Conservation (phyloP, 2,888 invertebrate species). For the Leistus spinibarbis region DNA sequence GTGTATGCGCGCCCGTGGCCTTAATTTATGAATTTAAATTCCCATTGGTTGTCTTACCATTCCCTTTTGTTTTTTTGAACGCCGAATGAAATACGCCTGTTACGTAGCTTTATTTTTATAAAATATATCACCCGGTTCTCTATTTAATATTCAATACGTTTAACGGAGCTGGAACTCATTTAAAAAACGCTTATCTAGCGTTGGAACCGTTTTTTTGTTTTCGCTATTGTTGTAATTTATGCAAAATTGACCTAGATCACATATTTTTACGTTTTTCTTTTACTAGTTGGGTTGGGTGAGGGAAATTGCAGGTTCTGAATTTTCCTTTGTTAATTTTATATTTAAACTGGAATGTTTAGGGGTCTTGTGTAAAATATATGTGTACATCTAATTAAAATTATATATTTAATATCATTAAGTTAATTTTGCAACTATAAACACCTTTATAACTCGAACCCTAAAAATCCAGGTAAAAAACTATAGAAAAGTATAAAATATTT, state of each 20-base stretch:
- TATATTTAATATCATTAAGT: too few species aligned
- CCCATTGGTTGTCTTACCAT: constrained; percentile 12
- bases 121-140: constrained; percentile 21
- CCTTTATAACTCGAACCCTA: too few species aligned
- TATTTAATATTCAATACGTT: constrained; percentile 34
- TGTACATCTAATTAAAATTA: too few species aligned
- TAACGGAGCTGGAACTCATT: constrained; percentile 1
- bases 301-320: background rate
- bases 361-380: too few species aligned
- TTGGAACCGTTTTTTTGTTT: background rate
- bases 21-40: constrained; percentile 28
- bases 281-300: background rate
- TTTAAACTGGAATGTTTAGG: too few species aligned
- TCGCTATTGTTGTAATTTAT: background rate
- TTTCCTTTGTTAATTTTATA: too few species aligned
- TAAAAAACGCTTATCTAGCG: constrained; percentile 1
- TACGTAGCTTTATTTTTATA: background rate
- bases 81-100: background rate
- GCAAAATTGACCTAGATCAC: constrained; percentile 6
- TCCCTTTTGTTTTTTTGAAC: constrained; percentile 13
- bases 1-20: background rate
- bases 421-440: too few species aligned
- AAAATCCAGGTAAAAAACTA: too few species aligned
- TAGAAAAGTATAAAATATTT: too few species aligned
- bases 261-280: background rate